Conservation (phyloP, 2,113 vertebrate genomes). For the Crotalus horridus region DNA sequence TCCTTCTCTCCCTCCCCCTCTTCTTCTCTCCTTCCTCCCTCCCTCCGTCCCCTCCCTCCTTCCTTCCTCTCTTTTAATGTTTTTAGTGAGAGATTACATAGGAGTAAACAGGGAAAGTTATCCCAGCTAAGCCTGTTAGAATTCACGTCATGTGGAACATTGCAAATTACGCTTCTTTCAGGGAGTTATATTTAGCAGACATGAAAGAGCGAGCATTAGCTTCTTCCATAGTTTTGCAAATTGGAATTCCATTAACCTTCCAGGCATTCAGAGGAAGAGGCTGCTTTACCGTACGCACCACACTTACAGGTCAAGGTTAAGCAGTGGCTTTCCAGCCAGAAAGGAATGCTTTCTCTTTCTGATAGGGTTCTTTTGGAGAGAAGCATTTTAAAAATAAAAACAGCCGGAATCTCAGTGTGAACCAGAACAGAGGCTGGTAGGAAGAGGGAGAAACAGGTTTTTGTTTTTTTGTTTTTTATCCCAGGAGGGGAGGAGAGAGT, state of each 20-base stretch:
- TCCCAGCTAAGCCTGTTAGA: conserved; percentile 72
- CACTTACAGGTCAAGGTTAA: conserved; percentile 42
- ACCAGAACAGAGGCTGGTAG: background rate
- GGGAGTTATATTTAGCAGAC: conserved; percentile 72
- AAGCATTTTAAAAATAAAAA: background rate
- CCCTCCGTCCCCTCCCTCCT: background rate
- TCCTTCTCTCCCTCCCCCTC: no score
- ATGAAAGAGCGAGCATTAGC: conserved; percentile 71
- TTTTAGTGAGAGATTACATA: conserved; percentile 64
- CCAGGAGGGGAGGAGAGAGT: background rate
- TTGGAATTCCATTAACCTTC: conserved; percentile 70
- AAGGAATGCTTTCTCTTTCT: background rate
- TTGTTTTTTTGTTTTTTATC: background rate
- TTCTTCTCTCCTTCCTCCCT: no score
- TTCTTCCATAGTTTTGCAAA: conserved; percentile 52
- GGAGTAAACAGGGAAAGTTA: conserved; percentile 63
- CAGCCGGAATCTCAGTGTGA: background rate
- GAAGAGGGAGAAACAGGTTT: background rate
- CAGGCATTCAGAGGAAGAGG: conserved; percentile 25
- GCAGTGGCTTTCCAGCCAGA: background rate
- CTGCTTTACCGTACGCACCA: background rate
- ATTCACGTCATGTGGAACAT: conserved; percentile 71
- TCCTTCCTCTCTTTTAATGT: conserved; percentile 49
- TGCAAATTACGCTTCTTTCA: conserved; percentile 74
- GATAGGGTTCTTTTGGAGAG: background rate